Base-by-base conservation (phyloP, 2,888 invertebrate genomes). In the Lycaena phlaeas region DNA sequence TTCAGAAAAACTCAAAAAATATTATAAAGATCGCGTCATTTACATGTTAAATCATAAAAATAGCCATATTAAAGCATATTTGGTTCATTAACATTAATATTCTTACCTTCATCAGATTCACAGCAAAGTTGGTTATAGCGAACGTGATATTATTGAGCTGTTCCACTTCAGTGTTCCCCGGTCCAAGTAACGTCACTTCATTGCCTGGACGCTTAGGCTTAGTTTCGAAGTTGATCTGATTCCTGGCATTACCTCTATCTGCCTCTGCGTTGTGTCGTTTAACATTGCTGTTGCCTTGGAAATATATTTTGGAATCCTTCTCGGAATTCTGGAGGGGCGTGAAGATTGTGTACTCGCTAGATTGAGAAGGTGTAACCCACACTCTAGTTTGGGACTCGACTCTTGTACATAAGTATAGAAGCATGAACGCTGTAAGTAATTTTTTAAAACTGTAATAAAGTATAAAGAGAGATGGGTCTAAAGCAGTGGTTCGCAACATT, bases 101-200 rank as follows among this genome's bases (percentile, higher is more conserved):
- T 11, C 48, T 57, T 57, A 77, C 77, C 67, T 66, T 68, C 42
- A 77, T 52, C 38, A 77, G 53, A 46, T 58, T 57, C 10, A 77
- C 45, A 11, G 70, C 73, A 41, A 77, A 68, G 29, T 64, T 59
- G 0, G 69, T 61, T 9, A 76, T 53, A 12, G 66, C 57, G 6
- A 53, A 41, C 2, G 66, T 63, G 5, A 56, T 48, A 29, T 59
- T 58, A 14, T 52, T 53, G 1, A 51, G 38, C 34, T 48, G 48
- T 28, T 50, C 50, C 2, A 48, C 42, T 4, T 50, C 50, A 12
- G 50, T 48, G 17, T 38, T 48, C 1, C 46, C 41, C 3, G 46
- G 46, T 11, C 44, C 44, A 27, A 48, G n/a, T 18, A 41, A 41
- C 39, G 42, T 43, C 3, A 50, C 40, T 12, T 48, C 41, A 17